A percentile compares a stretch with the other conserved stretches of the same genome.
Evolutionary conservation across 1,140 invertebrate genomes (phyloP).

Genomic region (Notospermus geniculatus): DNA sequence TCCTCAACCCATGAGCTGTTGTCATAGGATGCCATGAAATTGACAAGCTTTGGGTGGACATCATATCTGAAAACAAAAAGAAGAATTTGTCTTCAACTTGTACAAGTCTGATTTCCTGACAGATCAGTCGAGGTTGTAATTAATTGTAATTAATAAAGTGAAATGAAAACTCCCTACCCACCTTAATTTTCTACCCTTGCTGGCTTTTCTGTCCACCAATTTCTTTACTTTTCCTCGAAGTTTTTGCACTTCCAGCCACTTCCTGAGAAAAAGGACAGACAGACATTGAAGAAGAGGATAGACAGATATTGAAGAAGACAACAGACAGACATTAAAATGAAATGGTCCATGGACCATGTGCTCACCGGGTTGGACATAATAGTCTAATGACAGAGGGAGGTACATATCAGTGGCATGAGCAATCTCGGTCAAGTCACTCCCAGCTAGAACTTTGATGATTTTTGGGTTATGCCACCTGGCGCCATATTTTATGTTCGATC

Average conservation of each 20-base stretch:
- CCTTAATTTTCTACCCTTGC: constrained; percentile 82
- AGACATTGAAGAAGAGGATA: no score
- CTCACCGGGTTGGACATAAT: no score
- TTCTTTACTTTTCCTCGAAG: constrained; percentile 79
- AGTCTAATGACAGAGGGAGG: no score
- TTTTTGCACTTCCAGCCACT: constrained; percentile 86
- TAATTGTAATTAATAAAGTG: neutral
- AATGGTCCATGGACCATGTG: no score
- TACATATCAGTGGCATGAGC: no score
- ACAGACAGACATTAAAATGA: no score
- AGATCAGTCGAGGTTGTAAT: neutral
- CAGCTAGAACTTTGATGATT: no score
- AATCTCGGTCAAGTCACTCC: no score
- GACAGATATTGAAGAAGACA: no score
- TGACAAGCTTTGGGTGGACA: constrained; percentile 85
- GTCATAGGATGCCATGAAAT: constrained; percentile 86
- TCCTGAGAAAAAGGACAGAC: constrained; percentile 27
- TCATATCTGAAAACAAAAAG: constrained; percentile 68
- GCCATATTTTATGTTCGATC: no score
- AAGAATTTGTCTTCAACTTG: no score
- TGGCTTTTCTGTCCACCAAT: constrained; percentile 85
- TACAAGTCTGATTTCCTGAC: neutral
- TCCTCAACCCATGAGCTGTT: constrained; percentile 71
- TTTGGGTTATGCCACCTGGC: no score
- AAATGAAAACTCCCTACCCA: constrained; percentile 20